phyloP scores from a whole-genome alignment of 1,140 invertebrate species.

The Harpegnathos saltator region DNA sequence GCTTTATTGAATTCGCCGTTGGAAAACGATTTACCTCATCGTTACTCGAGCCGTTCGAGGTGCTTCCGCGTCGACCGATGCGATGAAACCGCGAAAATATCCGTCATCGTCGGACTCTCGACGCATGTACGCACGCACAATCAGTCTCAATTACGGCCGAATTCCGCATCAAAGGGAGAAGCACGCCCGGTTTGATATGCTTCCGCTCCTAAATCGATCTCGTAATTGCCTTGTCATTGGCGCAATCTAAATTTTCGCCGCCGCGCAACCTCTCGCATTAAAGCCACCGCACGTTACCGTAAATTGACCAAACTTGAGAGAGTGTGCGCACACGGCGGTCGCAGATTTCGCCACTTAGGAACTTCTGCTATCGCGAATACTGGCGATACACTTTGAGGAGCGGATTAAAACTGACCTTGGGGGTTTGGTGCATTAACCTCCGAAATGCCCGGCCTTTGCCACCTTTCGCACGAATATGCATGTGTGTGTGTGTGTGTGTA shows the following conservation, averaged over 20 bases:
- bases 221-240: conserved; percentile 36
- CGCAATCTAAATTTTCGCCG: conserved; percentile 45
- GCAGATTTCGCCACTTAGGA: conserved; percentile 53
- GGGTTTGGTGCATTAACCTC: conserved; percentile 20
- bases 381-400: conserved; percentile 1
- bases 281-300: conserved; percentile 36
- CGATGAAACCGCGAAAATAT: not conserved
- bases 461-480: not conserved
- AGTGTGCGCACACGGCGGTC: conserved; percentile 4
- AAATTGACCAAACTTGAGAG: conserved; percentile 38
- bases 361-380: conserved; percentile 22
- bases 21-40: no score
- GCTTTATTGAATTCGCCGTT: not conserved
- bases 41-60: not conserved
- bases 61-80: not conserved
- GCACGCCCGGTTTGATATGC: not conserved
- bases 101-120: not conserved
- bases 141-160: not conserved
- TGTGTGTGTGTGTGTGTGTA: no score
- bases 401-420: conserved; percentile 42
- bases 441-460: conserved; percentile 1
- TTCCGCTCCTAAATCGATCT: conserved; percentile 22
- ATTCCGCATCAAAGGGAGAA: conserved; percentile 36
- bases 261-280: conserved; percentile 15
- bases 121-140: not conserved